A percentile compares a stretch with the other conserved stretches of the same genome.
These are phyloP conservation scores for Lepidurus couesii DNA, from an alignment of 1,140 invertebrate species.

Conservation along the genomic window DNA sequence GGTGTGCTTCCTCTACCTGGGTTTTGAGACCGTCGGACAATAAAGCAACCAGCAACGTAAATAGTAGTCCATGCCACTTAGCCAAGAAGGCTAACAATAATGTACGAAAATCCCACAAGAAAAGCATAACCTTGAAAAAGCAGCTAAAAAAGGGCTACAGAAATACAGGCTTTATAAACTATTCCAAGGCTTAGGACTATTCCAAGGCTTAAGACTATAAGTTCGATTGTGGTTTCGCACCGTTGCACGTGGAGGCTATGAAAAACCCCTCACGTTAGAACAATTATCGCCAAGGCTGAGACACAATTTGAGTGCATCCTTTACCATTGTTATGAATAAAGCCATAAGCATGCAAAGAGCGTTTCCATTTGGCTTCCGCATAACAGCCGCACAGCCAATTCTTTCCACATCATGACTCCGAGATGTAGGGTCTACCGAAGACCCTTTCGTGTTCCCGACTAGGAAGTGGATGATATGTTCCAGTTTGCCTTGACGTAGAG, in stretches of 20 bases:
- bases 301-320: no score
- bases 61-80: no score
- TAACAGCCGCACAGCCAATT: not conserved
- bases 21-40: not conserved
- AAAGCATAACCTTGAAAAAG: not conserved
- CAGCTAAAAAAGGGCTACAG: not conserved
- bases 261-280: not conserved
- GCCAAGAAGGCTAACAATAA: no score
- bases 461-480: constrained; percentile 9
- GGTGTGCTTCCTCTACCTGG: not conserved
- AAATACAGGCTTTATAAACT: not conserved
- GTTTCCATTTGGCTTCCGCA: not conserved
- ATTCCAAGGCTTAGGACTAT: constrained; percentile 1
- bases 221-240: not conserved
- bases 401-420: not conserved
- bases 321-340: no score
- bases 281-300: no score
- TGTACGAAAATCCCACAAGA: not conserved
- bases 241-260: not conserved
- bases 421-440: not conserved
- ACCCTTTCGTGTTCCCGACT: not conserved
- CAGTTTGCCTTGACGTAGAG: constrained; percentile 13
- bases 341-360: not conserved
- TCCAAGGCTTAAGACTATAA: not conserved
- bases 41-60: no score